Evolutionary conservation across 2,113 vertebrate genomes (phyloP), one percentile per base, ranked within the genome.

Genomic region (Platichthys stellatus): DNA sequence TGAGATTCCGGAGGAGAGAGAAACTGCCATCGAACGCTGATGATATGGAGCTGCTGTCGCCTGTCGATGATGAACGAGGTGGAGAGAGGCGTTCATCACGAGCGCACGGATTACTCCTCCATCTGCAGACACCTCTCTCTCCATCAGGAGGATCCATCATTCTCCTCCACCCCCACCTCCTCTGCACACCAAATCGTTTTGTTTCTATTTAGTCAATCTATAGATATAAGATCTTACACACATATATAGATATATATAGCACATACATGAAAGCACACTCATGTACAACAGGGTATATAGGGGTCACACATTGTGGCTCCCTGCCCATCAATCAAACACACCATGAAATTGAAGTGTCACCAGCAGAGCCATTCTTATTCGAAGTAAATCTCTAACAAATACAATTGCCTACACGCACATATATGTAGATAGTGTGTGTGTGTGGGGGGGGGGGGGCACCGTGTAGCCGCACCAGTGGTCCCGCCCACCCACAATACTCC

Each of bases 31-130:
- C 14, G 14, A 47, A 47, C 45, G 3, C 75, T 20, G 70, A 69
- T 73, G 63, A 59, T 89, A 87, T 90, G 24, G 82, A 57, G 83
- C 63, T 28, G 68, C 82, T 81, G 88, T 84, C 63, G 12, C 78
- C 45, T 49, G 68, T 75, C 47, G 74, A 80, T 89, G 84, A 92
- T 88, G 80, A 61, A 91, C 58, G 84, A 81, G 51, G 66, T 17
- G 63, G 66, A 64, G 54, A 76, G 82, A 72, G 20, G 56, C 68
- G 61, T 89, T 85, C 76, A 88, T 92, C 86, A 91, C 21, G 9
- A n/a, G 58, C 1, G 3, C 40, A 69, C 70, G 81, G 82, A 91
- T 91, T 87, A 89, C 79, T 74, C 72, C 81, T 68, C 72, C 80
- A 65, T 81, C 76, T 75, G 3, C 17, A 60, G 85, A 83, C 83